Conservation (phyloP, 2,113 vertebrate species). For the Sinocyclocheilus grahami region DNA sequence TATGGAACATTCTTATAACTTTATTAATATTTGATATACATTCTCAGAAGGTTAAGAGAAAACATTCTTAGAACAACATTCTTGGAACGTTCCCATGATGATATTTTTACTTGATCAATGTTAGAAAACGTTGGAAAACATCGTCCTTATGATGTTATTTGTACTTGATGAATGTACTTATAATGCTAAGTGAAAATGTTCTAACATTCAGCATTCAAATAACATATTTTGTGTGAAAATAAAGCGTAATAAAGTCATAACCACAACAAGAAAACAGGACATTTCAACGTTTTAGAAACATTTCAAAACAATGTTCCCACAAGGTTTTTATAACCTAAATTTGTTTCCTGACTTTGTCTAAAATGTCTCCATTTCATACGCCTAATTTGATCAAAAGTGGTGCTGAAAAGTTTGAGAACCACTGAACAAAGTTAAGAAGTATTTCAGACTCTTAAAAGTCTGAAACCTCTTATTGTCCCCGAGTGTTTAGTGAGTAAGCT, state of each 20-base stretch:
- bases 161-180: no score
- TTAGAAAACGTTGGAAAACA: no score
- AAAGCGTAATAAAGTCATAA: neutral
- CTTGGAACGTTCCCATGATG: no score
- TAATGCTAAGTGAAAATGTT: no score
- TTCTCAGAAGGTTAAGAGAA: no score
- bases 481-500: neutral
- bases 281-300: neutral
- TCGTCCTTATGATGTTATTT: no score
- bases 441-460: neutral
- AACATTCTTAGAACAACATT: no score
- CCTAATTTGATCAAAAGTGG: neutral
- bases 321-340: neutral
- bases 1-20: no score
- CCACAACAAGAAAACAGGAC: neutral
- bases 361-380: neutral
- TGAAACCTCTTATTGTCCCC: neutral
- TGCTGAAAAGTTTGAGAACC: neutral
- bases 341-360: neutral
- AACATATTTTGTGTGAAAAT: no score
- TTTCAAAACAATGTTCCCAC: neutral
- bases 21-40: neutral
- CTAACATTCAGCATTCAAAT: no score
- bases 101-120: no score
- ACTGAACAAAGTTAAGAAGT: neutral